Percentiles rank a stretch among this genome's conserved stretches.
These are phyloP conservation scores for Marmota flaviventris DNA, from an alignment of 2,113 vertebrate genomes.

Conservation along the genomic window DNA sequence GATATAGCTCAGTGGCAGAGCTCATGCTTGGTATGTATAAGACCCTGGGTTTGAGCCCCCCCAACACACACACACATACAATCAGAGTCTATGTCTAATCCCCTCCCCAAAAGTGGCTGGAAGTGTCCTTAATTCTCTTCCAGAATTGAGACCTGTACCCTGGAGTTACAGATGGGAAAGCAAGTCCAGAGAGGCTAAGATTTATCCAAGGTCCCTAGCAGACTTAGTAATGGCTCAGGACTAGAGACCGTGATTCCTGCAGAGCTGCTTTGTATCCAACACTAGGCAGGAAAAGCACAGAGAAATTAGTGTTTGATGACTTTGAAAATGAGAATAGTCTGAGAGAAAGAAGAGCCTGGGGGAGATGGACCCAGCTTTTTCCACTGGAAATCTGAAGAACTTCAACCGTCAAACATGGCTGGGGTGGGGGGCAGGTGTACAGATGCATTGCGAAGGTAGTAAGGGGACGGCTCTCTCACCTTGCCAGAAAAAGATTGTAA, in stretches of 20 bases:
- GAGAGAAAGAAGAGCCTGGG: not conserved
- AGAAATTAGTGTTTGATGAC: not conserved
- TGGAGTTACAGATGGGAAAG: not conserved
- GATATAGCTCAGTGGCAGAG: not conserved
- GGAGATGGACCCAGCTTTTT: not conserved
- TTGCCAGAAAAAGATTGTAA: slow-evolving; percentile 74
- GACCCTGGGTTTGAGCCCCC: not conserved
- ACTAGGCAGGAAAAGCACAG: not conserved
- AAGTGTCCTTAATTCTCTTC: not conserved
- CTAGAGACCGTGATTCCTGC: not conserved
- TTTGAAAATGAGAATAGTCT: not conserved
- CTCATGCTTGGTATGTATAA: not conserved
- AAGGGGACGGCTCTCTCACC: slow-evolving; percentile 71
- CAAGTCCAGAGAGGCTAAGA: not conserved
- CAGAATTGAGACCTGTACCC: slow-evolving; percentile 21
- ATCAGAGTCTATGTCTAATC: not conserved
- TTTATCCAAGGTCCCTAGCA: not conserved
- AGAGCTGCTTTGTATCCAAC: not conserved
- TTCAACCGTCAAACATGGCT: not conserved
- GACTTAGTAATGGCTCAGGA: not conserved
- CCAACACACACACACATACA: too few species aligned
- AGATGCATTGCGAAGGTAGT: slow-evolving; percentile 51
- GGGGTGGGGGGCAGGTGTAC: slow-evolving; percentile 8
- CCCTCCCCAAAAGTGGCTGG: not conserved
- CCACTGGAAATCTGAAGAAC: not conserved